Conservation (phyloP, 2,888 invertebrate genomes). For the Panopea generosa region DNA sequence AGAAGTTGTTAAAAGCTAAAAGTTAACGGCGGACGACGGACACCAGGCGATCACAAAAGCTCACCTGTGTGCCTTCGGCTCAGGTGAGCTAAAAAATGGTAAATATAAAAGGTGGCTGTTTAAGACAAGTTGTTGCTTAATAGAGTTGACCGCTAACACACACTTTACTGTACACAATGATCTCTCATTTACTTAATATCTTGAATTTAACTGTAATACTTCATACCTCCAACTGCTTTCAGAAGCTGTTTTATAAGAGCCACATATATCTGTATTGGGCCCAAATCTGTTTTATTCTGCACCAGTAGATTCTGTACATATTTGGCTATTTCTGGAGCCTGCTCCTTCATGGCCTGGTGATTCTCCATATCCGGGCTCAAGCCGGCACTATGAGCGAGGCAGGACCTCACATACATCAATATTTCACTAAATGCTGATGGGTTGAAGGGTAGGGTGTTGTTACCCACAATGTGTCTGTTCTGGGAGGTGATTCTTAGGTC, state of each 20-base stretch:
- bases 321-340: constrained; percentile 79
- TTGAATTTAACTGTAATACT: no score
- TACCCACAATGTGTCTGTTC: constrained; percentile 71
- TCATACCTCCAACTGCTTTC: constrained; percentile 89
- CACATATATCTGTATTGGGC: constrained; percentile 80
- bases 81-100: no score
- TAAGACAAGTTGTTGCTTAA: no score
- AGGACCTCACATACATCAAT: constrained; percentile 92
- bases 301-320: constrained; percentile 88
- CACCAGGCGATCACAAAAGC: no score
- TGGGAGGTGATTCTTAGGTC: constrained; percentile 72
- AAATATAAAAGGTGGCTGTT: no score
- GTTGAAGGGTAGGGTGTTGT: constrained; percentile 89
- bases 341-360: constrained; percentile 74
- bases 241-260: constrained; percentile 79
- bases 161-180: no score
- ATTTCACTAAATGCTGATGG: constrained; percentile 91
- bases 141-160: no score
- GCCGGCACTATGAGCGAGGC: constrained; percentile 89
- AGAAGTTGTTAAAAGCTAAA: no score
- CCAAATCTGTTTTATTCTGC: constrained; percentile 59
- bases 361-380: constrained; percentile 82
- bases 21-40: no score
- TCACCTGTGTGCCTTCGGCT: no score
- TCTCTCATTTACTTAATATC: no score